These are phyloP conservation scores for Chloropsis cyanopogon DNA, from an alignment of 2,113 vertebrate genomes.

Conservation along the genomic window DNA sequence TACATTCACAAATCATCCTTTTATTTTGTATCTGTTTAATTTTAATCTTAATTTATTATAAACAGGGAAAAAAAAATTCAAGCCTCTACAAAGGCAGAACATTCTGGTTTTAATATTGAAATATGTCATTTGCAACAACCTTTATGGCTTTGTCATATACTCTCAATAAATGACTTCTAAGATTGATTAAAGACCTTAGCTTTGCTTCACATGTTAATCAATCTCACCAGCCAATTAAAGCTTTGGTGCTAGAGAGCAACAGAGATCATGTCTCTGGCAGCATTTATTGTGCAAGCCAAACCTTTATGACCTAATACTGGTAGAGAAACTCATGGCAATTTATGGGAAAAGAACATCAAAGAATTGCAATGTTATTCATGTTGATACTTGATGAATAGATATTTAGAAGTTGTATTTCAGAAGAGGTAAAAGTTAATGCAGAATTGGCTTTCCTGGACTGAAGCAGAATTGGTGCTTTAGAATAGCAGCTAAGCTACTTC, in stretches of 20 bases:
- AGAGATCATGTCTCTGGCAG: slow-evolving; percentile 33
- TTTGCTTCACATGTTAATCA: slow-evolving; percentile 62
- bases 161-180: slow-evolving; percentile 59
- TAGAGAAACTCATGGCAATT: slow-evolving; percentile 6
- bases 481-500: not conserved
- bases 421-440: not conserved
- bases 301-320: not conserved
- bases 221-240: slow-evolving; percentile 62
- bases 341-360: slow-evolving; percentile 37
- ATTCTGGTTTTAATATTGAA: slow-evolving; percentile 56
- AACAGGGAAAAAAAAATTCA: not conserved
- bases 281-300: slow-evolving; percentile 34
- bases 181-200: slow-evolving; percentile 63
- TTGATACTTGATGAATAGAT: slow-evolving; percentile 1
- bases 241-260: slow-evolving; percentile 18
- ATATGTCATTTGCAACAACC: slow-evolving; percentile 58
- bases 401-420: slow-evolving; percentile 21
- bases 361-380: not conserved
- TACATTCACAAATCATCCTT: slow-evolving; percentile 19
- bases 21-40: slow-evolving; percentile 52
- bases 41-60: slow-evolving; percentile 55
- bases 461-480: not conserved
- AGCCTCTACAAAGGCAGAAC: slow-evolving; percentile 10
- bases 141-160: slow-evolving; percentile 58
- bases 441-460: not conserved